phyloP scores from a whole-genome alignment of 2,888 invertebrate genomes.

The Scaptomyza parva region DNA sequence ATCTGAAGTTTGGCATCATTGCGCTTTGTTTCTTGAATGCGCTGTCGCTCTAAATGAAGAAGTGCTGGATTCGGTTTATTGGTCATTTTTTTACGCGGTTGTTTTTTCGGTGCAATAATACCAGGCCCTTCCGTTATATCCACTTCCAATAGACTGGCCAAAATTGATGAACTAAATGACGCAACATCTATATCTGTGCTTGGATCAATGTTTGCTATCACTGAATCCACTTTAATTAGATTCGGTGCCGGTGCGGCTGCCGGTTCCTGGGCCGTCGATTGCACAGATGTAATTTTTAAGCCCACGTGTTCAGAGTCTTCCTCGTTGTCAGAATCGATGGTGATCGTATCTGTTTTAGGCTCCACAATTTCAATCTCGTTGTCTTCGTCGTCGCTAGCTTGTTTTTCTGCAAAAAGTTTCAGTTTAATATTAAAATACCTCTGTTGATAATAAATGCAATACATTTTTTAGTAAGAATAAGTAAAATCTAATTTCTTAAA shows the following conservation, averaged over 20 bases:
- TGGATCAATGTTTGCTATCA: slow-evolving; percentile 3
- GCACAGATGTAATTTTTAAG: slow-evolving; percentile 51
- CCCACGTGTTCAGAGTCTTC: slow-evolving; percentile 61
- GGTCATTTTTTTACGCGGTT: slow-evolving; percentile 84
- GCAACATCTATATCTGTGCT: slow-evolving; percentile 60
- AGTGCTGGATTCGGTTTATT: slow-evolving; percentile 84
- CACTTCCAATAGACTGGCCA: slow-evolving; percentile 83
- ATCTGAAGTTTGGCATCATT: slow-evolving; percentile 83
- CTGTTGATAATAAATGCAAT: background rate
- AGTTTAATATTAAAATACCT: background rate
- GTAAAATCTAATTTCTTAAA: background rate
- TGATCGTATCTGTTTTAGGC: slow-evolving; percentile 84
- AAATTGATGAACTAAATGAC: slow-evolving; percentile 72
- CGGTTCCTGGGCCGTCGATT: slow-evolving; percentile 30
- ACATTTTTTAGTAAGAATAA: background rate
- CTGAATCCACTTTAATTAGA: background rate
- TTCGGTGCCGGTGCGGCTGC: background rate
- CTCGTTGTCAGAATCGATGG: slow-evolving; percentile 84
- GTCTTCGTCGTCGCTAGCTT: slow-evolving; percentile 84
- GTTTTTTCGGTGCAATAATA: slow-evolving; percentile 69
- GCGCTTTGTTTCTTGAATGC: slow-evolving; percentile 80
- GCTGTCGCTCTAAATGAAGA: slow-evolving; percentile 81
- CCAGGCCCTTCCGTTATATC: slow-evolving; percentile 75
- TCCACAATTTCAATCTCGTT: slow-evolving; percentile 85
- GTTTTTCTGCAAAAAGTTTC: slow-evolving; percentile 77